Conservation (phyloP, 2,888 invertebrate species). For the Blastobasis lacticolella region DNA sequence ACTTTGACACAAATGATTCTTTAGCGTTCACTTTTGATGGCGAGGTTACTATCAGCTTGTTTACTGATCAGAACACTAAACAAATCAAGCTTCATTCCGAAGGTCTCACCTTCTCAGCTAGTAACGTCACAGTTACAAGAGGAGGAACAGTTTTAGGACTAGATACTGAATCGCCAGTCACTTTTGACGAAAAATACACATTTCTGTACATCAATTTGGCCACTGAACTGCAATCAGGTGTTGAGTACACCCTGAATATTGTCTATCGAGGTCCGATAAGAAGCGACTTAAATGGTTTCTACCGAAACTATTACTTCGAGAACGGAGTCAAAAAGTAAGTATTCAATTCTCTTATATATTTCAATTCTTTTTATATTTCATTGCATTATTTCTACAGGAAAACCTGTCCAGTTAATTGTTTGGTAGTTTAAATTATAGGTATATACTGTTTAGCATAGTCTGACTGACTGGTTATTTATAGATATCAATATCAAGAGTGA, state of each 20-base stretch:
- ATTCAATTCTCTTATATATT: background rate
- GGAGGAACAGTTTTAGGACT: slow-evolving; percentile 26
- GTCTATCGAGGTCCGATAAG: slow-evolving; percentile 71
- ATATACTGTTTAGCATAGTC: too few species aligned
- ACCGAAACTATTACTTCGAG: slow-evolving; percentile 73
- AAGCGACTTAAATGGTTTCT: slow-evolving; percentile 75
- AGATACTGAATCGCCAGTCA: slow-evolving; percentile 29
- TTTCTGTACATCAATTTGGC: slow-evolving; percentile 65
- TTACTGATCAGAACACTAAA: slow-evolving; percentile 30
- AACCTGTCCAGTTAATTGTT: background rate
- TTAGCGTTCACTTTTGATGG: slow-evolving; percentile 64
- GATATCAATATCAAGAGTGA: too few species aligned
- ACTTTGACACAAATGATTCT: slow-evolving; percentile 54
- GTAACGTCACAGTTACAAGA: slow-evolving; percentile 31
- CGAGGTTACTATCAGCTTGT: slow-evolving; percentile 51
- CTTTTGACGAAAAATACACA: slow-evolving; percentile 49
- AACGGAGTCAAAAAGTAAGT: slow-evolving; percentile 69
- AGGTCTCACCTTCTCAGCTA: slow-evolving; percentile 36
- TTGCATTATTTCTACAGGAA: too few species aligned
- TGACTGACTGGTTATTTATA: too few species aligned
- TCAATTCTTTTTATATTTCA: too few species aligned
- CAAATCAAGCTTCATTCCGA: slow-evolving; percentile 57
- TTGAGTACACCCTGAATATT: slow-evolving; percentile 63
- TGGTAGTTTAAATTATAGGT: too few species aligned
- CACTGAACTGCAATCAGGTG: slow-evolving; percentile 37